Percentiles rank a stretch among this genome's conserved stretches.
These are phyloP conservation scores for Trichogramma dendrolimi DNA, from an alignment of 2,888 invertebrate genomes.

Conservation along the genomic window DNA sequence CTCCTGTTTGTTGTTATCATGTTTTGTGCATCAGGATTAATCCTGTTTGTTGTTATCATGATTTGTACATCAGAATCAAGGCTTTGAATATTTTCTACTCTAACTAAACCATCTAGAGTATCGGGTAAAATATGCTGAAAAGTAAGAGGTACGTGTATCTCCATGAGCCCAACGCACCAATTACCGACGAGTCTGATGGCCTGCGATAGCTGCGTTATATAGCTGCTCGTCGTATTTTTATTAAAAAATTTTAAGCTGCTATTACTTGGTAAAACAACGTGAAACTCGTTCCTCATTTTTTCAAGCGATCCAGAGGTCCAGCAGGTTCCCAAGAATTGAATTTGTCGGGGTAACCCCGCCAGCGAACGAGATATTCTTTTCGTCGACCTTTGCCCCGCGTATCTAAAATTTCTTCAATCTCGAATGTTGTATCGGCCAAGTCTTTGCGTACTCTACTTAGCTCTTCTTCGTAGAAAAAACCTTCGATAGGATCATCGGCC, in stretches of 20 bases:
- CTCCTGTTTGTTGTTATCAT: too few relatives aligned
- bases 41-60: background rate
- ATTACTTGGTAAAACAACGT: slow-evolving; percentile 32
- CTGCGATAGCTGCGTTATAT: slow-evolving; percentile 25
- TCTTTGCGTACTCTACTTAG: background rate
- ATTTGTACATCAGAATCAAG: background rate
- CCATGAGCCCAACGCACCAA: slow-evolving; percentile 1
- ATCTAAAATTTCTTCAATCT: background rate
- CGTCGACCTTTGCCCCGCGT: background rate
- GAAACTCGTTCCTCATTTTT: slow-evolving; percentile 28
- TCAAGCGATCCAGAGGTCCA: background rate
- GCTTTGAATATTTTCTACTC: background rate
- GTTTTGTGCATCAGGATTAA: too few relatives aligned
- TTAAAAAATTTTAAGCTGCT: slow-evolving; percentile 15
- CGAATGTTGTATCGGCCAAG: background rate
- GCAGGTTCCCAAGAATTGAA: slow-evolving; percentile 4
- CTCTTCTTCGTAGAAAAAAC: background rate
- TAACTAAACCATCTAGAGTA: background rate
- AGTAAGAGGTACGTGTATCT: slow-evolving; percentile 1
- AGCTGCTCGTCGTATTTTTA: background rate
- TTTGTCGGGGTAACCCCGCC: background rate
- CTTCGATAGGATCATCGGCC: background rate
- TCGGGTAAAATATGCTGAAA: background rate
- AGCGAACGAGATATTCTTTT: background rate
- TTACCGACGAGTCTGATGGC: slow-evolving; percentile 22